A percentile compares a stretch with the other conserved stretches of the same genome.
These are phyloP conservation scores for Thereva nobilitata DNA, from an alignment of 2,888 invertebrate genomes.

Conservation along the genomic window DNA sequence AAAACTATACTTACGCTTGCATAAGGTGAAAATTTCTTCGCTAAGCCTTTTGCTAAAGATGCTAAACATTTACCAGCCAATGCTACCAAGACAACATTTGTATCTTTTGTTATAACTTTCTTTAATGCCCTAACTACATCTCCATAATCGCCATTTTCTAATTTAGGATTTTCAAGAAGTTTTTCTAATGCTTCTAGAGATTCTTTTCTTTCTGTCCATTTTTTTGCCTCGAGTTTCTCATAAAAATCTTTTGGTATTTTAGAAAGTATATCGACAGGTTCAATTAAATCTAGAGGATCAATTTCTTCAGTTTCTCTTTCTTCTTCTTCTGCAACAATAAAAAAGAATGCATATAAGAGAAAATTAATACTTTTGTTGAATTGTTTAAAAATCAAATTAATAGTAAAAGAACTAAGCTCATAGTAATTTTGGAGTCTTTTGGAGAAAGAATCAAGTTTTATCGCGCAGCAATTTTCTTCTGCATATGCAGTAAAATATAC, in stretches of 20 bases:
- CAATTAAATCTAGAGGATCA: constrained; percentile 88
- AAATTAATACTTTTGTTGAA: not conserved
- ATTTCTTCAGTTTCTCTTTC: constrained; percentile 63
- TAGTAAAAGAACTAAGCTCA: too few species aligned
- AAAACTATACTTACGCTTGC: constrained; percentile 60
- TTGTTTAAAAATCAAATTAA: not conserved
- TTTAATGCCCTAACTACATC: constrained; percentile 84
- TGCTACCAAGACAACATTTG: constrained; percentile 91
- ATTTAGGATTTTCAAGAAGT: constrained; percentile 77
- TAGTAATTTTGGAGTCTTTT: too few species aligned
- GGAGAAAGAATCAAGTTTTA: too few species aligned
- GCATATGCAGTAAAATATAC: too few species aligned
- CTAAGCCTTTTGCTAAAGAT: constrained; percentile 80
- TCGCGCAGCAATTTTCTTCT: too few species aligned
- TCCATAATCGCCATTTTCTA: constrained; percentile 92
- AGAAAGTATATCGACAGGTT: constrained; percentile 90
- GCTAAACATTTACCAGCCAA: constrained; percentile 82
- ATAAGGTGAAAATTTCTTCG: constrained; percentile 85
- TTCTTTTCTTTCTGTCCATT: constrained; percentile 96
- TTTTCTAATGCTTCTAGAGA: constrained; percentile 81
- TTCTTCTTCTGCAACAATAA: constrained; percentile 60
- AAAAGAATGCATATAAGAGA: constrained; percentile 35
- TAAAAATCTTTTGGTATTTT: constrained; percentile 95
- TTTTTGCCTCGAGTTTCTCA: constrained; percentile 91
- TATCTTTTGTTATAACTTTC: constrained; percentile 91